These are phyloP conservation scores for Spodoptera littoralis DNA, from an alignment of 2,888 invertebrate species.

Conservation along the genomic window DNA sequence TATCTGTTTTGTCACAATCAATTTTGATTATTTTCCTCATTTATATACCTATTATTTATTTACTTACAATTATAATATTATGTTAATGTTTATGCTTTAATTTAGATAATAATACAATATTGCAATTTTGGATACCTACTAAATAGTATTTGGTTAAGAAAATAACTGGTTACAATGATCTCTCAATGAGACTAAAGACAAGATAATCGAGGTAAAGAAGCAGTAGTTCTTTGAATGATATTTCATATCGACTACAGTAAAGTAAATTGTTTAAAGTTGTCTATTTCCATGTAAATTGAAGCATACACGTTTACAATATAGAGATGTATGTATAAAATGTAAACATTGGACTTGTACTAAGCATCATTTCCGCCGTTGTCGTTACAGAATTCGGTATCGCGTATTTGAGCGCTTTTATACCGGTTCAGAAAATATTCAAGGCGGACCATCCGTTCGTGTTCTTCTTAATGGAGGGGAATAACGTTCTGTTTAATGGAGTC, in stretches of 20 bases:
- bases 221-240: too few relatives aligned
- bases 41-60: too few relatives aligned
- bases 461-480: conserved; percentile 44
- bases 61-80: background rate
- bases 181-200: too few relatives aligned
- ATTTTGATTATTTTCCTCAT: background rate
- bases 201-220: too few relatives aligned
- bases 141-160: too few relatives aligned
- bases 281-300: background rate
- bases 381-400: conserved; percentile 53
- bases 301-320: conserved; percentile 17
- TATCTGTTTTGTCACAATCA: conserved; percentile 15
- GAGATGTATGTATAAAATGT: conserved; percentile 8
- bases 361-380: conserved; percentile 31
- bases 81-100: conserved; percentile 27
- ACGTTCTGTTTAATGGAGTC: conserved; percentile 58
- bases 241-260: background rate
- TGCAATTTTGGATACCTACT: too few relatives aligned
- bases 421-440: conserved; percentile 44
- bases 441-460: conserved; percentile 67
- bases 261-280: too few relatives aligned
- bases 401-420: conserved; percentile 45
- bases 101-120: background rate
- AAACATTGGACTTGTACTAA: conserved; percentile 7
- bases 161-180: too few relatives aligned